Conservation (phyloP, 2,113 vertebrate genomes). For the Pogona vitticeps region DNA sequence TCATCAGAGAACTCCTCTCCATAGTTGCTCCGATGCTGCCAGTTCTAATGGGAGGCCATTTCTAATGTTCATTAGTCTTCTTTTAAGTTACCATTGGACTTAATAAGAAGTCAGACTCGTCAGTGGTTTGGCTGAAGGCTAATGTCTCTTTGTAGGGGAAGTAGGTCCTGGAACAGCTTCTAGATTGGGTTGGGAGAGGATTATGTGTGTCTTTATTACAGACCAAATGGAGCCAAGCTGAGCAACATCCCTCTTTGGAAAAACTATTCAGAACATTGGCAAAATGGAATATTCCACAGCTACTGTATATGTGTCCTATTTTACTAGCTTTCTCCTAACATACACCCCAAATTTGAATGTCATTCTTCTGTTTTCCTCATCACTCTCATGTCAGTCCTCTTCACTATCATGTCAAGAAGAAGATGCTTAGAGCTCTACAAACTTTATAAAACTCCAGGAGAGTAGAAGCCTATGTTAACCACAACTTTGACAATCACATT, state of each 20-base stretch:
- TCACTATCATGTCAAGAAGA: too few relatives aligned
- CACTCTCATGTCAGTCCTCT: too few relatives aligned
- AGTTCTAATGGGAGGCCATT: neutral
- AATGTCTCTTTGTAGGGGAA: neutral
- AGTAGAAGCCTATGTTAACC: too few relatives aligned
- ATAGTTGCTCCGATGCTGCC: neutral
- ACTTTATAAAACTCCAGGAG: too few relatives aligned
- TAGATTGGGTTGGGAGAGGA: neutral
- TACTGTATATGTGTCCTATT: neutral
- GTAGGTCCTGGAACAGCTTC: neutral
- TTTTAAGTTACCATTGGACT: neutral
- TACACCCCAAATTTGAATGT: neutral
- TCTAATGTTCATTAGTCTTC: neutral
- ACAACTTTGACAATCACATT: neutral
- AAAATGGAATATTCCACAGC: neutral
- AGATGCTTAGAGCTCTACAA: too few relatives aligned
- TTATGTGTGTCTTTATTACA: slow-evolving; percentile 3
- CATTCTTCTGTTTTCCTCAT: neutral
- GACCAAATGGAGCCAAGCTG: slow-evolving; percentile 18
- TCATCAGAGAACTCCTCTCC: accelerated
- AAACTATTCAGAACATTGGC: slow-evolving; percentile 30
- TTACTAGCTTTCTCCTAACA: neutral
- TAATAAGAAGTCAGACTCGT: neutral
- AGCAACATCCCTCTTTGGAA: slow-evolving; percentile 27
- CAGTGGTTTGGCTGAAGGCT: neutral